Conservation (phyloP, 2,888 invertebrate genomes). For the Cancer borealis region DNA sequence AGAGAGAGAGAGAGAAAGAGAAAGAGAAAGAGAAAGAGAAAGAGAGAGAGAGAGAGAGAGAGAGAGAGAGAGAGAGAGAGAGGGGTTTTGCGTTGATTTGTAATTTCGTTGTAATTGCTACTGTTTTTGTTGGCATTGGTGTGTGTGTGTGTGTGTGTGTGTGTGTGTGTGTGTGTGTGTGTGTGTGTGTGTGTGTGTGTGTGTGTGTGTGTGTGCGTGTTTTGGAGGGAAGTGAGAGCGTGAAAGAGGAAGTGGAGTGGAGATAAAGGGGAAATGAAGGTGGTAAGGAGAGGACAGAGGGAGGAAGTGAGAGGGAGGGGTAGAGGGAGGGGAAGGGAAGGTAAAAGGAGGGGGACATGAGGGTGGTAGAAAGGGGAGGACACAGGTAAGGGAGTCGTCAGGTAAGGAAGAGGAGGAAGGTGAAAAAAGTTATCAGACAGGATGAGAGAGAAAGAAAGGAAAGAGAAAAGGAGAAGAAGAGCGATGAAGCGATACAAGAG, state of each 20-base stretch:
- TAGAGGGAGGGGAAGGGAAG: neutral
- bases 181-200: constrained; percentile 30
- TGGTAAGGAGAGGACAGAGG: neutral
- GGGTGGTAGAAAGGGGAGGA: neutral
- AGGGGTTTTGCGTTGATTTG: neutral
- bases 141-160: neutral
- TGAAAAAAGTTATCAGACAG: neutral
- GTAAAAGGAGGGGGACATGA: neutral
- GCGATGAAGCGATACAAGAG: constrained; percentile 22
- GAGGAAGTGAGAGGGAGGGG: neutral
- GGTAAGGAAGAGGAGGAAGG: neutral
- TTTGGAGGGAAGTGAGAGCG: neutral
- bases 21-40: neutral
- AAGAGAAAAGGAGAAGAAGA: neutral
- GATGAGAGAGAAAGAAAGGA: neutral
- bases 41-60: constrained; percentile 53
- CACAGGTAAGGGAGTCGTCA: neutral
- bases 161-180: constrained; percentile 14
- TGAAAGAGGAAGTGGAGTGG: neutral
- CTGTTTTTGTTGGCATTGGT: neutral
- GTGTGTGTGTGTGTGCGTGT: constrained; percentile 21
- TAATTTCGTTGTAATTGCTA: neutral
- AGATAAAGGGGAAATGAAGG: constrained; percentile 6
- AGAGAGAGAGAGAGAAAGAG: constrained; percentile 48
- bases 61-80: neutral